Evolutionary conservation across 2,888 invertebrate genomes (phyloP).

Genomic region (Tineola bisselliella): DNA sequence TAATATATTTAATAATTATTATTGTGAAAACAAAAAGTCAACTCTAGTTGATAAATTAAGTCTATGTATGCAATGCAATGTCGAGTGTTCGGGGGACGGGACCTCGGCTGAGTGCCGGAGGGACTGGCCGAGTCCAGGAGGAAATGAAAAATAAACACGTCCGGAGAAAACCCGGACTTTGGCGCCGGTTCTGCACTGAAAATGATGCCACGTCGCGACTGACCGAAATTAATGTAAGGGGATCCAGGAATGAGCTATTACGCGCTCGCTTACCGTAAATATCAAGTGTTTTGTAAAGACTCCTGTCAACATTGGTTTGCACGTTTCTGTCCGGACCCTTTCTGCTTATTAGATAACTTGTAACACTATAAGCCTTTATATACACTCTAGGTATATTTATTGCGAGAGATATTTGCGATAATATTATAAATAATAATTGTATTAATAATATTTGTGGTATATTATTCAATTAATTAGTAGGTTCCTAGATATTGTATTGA

Average conservation of each 20-base stretch:
- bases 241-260: background rate
- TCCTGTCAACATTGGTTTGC: background rate
- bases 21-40: background rate
- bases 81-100: background rate
- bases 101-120: conserved; percentile 21
- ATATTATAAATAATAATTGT: background rate
- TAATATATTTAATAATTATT: too few relatives aligned
- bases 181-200: conserved; percentile 48
- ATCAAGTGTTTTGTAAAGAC: conserved; percentile 9
- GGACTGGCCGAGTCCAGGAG: conserved; percentile 42
- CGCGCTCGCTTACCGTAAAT: conserved; percentile 7
- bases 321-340: background rate
- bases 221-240: conserved; percentile 12
- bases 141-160: conserved; percentile 69
- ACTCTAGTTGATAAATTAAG: background rate
- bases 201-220: conserved; percentile 40
- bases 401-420: background rate
- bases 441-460: background rate
- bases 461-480: conserved; percentile 5
- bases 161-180: conserved; percentile 35
- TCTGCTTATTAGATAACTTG: background rate
- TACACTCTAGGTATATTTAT: background rate
- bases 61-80: background rate
- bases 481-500: background rate
- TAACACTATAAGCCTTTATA: background rate